These are phyloP conservation scores for Stenopsyche tienmushanensis DNA, from an alignment of 1,140 invertebrate species.

Conservation along the genomic window DNA sequence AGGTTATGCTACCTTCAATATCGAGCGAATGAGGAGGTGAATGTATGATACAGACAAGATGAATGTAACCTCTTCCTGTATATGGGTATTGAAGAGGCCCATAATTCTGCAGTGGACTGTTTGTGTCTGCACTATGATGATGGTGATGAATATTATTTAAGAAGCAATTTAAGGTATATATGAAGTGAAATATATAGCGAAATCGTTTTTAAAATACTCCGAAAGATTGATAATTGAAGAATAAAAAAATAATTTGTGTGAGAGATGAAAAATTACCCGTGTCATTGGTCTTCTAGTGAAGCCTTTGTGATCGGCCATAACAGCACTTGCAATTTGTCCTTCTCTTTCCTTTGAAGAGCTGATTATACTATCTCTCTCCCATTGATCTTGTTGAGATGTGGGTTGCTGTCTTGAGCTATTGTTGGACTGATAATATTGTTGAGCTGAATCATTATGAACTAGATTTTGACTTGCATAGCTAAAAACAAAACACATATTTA, in stretches of 20 bases:
- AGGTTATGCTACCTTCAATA: too few relatives aligned
- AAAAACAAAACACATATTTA: not conserved
- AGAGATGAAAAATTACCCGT: conserved; percentile 41
- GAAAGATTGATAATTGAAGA: too few relatives aligned
- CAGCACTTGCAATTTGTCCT: conserved; percentile 46
- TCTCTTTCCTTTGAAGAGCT: conserved; percentile 32
- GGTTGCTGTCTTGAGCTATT: conserved; percentile 4
- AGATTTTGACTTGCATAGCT: conserved; percentile 38
- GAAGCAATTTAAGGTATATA: too few relatives aligned
- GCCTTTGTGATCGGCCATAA: conserved; percentile 51
- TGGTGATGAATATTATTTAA: too few relatives aligned
- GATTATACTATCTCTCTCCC: conserved; percentile 43
- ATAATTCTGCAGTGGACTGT: too few relatives aligned
- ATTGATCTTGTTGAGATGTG: conserved; percentile 39
- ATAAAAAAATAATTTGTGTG: not conserved
- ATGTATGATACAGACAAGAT: too few relatives aligned
- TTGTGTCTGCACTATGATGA: too few relatives aligned
- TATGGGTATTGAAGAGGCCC: too few relatives aligned
- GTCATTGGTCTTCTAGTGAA: conserved; percentile 52
- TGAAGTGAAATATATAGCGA: too few relatives aligned
- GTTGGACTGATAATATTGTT: conserved; percentile 14
- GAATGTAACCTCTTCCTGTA: too few relatives aligned
- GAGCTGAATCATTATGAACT: not conserved
- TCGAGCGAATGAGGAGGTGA: too few relatives aligned
- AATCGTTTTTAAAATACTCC: too few relatives aligned